Percentiles rank a stretch among this genome's conserved stretches.
Conservation (phyloP, 2,797 vertebrate genomes). For the Sebastolobus altivelis region DNA sequence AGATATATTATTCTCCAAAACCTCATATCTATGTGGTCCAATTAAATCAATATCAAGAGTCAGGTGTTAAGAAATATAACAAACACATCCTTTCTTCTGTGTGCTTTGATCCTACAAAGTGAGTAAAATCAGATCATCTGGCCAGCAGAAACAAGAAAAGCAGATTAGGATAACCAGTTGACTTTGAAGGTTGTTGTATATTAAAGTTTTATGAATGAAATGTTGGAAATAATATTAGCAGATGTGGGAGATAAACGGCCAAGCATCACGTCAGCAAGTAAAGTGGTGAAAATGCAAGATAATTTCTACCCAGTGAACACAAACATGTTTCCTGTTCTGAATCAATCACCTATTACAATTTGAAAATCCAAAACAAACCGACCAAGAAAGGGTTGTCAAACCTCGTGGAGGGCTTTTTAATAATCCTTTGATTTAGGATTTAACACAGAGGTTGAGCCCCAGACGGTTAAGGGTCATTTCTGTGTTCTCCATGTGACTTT, state of each 20-base stretch:
- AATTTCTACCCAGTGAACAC: background rate
- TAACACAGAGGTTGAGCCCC: background rate
- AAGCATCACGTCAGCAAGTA: background rate
- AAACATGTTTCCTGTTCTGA: background rate
- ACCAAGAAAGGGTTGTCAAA: background rate
- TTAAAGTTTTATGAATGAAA: slow-evolving; percentile 5
- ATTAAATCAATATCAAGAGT: slow-evolving; percentile 8
- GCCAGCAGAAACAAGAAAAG: background rate
- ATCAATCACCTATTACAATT: background rate
- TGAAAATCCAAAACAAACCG: background rate
- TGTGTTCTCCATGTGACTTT: slow-evolving; percentile 27
- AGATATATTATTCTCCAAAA: background rate
- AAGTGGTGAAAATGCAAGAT: background rate
- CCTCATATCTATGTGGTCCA: background rate
- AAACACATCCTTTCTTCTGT: background rate
- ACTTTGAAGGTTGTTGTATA: slow-evolving; percentile 19
- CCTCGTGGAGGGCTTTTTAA: slow-evolving; percentile 10
- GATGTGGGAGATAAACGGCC: background rate
- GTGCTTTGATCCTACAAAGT: slow-evolving; percentile 41
- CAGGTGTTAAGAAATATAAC: background rate
- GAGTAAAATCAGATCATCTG: slow-evolving; percentile 8
- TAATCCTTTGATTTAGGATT: slow-evolving; percentile 26
- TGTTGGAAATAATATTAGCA: background rate
- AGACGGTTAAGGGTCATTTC: slow-evolving; percentile 1
- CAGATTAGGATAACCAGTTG: slow-evolving; percentile 10